Evolutionary conservation across 2,888 invertebrate genomes (phyloP), one percentile per base, ranked within the genome.

Genomic region (Leuctra nigra): DNA sequence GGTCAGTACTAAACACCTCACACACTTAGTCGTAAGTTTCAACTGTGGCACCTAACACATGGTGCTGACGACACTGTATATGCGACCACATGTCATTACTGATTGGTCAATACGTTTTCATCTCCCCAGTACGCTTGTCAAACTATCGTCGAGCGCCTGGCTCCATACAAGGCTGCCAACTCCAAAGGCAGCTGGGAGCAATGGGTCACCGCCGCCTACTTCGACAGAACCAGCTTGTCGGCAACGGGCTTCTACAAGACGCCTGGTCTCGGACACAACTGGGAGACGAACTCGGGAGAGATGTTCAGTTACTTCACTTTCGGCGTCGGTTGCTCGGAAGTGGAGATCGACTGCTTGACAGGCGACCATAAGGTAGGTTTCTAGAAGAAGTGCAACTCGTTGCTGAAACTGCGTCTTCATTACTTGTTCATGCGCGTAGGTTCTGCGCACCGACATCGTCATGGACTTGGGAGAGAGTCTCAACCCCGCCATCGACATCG

Each of bases 391-490:
- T n/a, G n/a, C n/a, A n/a, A n/a, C n/a, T n/a, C n/a, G n/a, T n/a
- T n/a, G n/a, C n/a, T n/a, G n/a, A n/a, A n/a, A n/a, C n/a, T n/a
- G n/a, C n/a, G n/a, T n/a, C n/a, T n/a, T n/a, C n/a, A n/a, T n/a
- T n/a, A n/a, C n/a, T n/a, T n/a, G n/a, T n/a, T n/a, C n/a, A n/a
- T 72, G 94, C 96, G 70, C 75, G 92, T 64, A 82, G 81, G 86
- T 95, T 1, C 71, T 92, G 33, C 79, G 87, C 66, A 87, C 91
- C 1, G 94, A 97, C 67, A 95, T 97, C 64, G 94, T 97, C 0
- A 96, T 97, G 96, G 97, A 97, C 74, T 79, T 97, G 63, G 96
- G 96, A 1, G 86, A 90, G 64, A 95, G 95, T 72, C 74, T 97
- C 55, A 97, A 97, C 73, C 97, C 97, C 2, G 95, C 96, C 1